phyloP scores from a whole-genome alignment of 2,797 vertebrate species.

The Eulemur albifrons region DNA sequence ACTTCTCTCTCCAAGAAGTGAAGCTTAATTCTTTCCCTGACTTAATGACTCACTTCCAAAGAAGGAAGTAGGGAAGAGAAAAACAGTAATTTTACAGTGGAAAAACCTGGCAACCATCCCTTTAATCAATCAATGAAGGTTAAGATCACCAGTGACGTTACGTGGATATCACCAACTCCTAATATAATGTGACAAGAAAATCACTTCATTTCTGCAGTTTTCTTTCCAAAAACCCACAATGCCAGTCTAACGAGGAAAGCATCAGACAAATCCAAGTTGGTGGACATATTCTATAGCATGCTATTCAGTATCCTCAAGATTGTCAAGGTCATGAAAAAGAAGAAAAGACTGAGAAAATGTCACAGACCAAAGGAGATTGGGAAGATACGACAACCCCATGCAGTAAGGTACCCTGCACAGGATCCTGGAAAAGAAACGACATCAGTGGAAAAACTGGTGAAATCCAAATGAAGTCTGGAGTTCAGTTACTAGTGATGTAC shows the following conservation, averaged over 20 bases:
- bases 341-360: not conserved
- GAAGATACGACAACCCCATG: not conserved
- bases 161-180: not conserved
- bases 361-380: not conserved
- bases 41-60: not conserved
- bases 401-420: not conserved
- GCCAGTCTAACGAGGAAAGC: not conserved
- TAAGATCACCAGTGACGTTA: not conserved
- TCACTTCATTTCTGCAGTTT: not conserved
- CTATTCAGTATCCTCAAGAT: not conserved
- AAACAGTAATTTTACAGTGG: not conserved
- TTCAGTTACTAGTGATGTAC: not conserved
- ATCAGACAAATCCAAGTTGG: not conserved
- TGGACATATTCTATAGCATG: not conserved
- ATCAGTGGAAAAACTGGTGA: not conserved
- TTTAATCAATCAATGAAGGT: not conserved
- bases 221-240: not conserved
- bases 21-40: not conserved
- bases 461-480: not conserved
- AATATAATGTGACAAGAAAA: not conserved
- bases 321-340: not conserved
- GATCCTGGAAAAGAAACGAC: not conserved
- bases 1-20: not conserved
- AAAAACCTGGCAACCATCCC: not conserved
- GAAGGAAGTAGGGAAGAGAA: not conserved